Base-by-base conservation (phyloP, 2,797 vertebrate genomes). In the Limosa lapponica region DNA sequence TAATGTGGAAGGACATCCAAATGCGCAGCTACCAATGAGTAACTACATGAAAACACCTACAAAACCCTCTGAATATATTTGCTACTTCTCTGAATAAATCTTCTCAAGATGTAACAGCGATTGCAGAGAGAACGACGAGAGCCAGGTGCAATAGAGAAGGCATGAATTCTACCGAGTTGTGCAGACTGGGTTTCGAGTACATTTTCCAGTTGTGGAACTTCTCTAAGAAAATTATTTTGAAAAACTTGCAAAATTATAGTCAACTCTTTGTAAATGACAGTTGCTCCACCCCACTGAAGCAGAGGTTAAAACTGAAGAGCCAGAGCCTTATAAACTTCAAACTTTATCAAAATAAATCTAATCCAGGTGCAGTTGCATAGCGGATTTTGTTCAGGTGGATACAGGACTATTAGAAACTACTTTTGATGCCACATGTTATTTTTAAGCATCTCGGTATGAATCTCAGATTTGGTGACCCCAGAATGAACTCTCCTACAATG, bases 41-140 rank as follows among this genome's bases (percentile, higher is more conserved):
- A 62, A 37, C 34, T 13, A 57, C 0, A 20, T 0, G 7, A 32
- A 57, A 89, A 69, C 14, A 84, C 4, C 2, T 2, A 4, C 6
- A 20, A 34, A 78, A 11, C 19, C 36, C 34, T 52, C 46, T 34
- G 30, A 44, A 44, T 13, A 32, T 11, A 16, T 39, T 25, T 23
- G 34, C 10, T 28, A 32, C 10, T 52, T 44, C 44, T 69, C 28
- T 17, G 37, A 66, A n/a, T 36, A 54, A 65, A 34, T 34, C 52
- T 62, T 34, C 46, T 25, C 65, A 61, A 37, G 48, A 52, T 16
- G 32, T 1, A 74, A 16, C 0, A 62, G 34, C 11, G 49, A n/a
- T 5, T 58, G 43, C 2, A 78, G 19, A 43, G 20, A 66, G 15
- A 49, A 23, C 16, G 77, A 19, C 1, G 5, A 44, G 8, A 85